Evolutionary conservation across 2,113 vertebrate genomes (phyloP), one percentile per base, ranked within the genome.

Genomic region (Prunella himalayana): DNA sequence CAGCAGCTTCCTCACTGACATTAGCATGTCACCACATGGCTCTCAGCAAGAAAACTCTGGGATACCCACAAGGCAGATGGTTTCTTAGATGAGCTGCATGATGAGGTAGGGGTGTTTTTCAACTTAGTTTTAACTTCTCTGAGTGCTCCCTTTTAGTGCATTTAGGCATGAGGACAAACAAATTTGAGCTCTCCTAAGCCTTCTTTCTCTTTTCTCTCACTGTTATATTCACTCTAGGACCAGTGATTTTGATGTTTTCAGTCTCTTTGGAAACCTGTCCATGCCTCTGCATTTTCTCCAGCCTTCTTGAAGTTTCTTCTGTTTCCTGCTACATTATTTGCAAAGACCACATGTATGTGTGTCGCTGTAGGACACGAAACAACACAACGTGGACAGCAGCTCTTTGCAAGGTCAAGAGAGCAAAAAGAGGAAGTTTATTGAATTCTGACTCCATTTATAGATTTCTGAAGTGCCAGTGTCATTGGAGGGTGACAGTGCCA

Each of bases 11-110:
- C 21, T 51, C 9, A 5, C 35, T 44, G 45, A 60, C 18, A 19
- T 65, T 17, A 41, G 27, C 53, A 7, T 0, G 1, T 24, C 17
- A 49, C 14, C 57, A 25, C 4, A 0, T 5, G 10, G 21, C 5
- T 20, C 6, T 33, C 63, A 83, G 22, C 21, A 61, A 42, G 73
- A 66, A 83, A 76, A 37, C 22, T 59, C 56, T 50, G 68, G 47
- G 41, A 68, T 81, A 45, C 42, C 31, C 45, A 35, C 19, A 30
- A 23, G 47, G 39, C 8, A 21, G 39, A 50, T 56, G 39, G 64
- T 72, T 83, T 78, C 61, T 79, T 47, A 42, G 33, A 51, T 57
- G 35, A 75, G 50, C 53, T 88, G 13, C 10, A 12, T 61, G 82
- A 71, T 61, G 44, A 68, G 21, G 69, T 77, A 79, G 30, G 28